These are phyloP conservation scores for Polydrusus cervinus DNA, from an alignment of 2,888 invertebrate genomes.

Conservation along the genomic window DNA sequence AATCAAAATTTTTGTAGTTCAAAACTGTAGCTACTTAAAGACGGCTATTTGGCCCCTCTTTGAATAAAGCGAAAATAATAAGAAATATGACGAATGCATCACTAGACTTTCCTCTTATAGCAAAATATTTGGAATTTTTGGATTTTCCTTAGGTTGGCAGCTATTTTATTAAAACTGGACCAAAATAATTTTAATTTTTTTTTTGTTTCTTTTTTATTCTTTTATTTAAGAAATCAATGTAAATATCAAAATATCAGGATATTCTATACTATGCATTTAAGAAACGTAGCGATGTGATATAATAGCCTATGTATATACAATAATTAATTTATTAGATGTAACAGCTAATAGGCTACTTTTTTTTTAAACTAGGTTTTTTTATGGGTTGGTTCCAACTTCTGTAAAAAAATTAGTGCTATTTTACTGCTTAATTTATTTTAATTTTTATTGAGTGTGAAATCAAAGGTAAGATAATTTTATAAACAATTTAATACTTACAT, in stretches of 20 bases:
- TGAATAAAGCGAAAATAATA: no score
- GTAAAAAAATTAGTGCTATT: not conserved
- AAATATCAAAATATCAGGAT: slow-evolving; percentile 38
- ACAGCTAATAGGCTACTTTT: slow-evolving; percentile 36
- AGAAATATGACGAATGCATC: no score
- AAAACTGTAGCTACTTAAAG: no score
- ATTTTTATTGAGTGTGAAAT: not conserved
- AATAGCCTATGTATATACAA: slow-evolving; percentile 67
- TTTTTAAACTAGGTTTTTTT: not conserved
- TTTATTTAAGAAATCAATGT: not conserved
- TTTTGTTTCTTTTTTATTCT: slow-evolving; percentile 22
- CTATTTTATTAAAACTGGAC: slow-evolving; percentile 46
- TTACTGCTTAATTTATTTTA: not conserved
- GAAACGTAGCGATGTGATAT: slow-evolving; percentile 68
- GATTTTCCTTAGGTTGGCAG: slow-evolving; percentile 29
- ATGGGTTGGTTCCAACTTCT: not conserved
- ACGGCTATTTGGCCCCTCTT: no score
- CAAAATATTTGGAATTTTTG: not conserved
- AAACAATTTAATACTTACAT: no score
- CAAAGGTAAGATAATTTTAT: not conserved
- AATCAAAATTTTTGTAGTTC: no score
- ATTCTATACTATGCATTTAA: slow-evolving; percentile 59
- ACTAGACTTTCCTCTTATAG: no score
- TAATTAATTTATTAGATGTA: slow-evolving; percentile 56
- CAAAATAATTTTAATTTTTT: slow-evolving; percentile 44